Conservation (phyloP, 2,888 invertebrate genomes). For the Drosophila austrosaltans region DNA sequence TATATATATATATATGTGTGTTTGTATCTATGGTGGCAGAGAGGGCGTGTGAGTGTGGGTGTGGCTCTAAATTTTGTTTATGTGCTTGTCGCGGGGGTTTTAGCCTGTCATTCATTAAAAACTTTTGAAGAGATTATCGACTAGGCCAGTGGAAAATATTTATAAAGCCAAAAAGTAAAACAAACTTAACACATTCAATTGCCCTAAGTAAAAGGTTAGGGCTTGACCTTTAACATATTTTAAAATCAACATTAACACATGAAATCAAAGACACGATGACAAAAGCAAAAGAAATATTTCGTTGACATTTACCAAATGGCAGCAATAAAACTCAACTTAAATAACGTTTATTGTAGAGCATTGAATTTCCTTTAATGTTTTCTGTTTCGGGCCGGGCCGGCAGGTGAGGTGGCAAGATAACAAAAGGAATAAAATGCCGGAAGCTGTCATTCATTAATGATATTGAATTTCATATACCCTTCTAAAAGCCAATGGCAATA, state of each 20-base stretch:
- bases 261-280: slow-evolving; percentile 45
- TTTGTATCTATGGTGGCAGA: not conserved
- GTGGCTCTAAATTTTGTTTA: slow-evolving; percentile 53
- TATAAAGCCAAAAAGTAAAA: slow-evolving; percentile 35
- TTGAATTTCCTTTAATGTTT: slow-evolving; percentile 44
- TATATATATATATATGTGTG: not conserved
- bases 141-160: slow-evolving; percentile 50
- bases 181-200: not conserved
- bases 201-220: slow-evolving; percentile 34
- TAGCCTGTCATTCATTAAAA: slow-evolving; percentile 47
- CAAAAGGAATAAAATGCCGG: not conserved
- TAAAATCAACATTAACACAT: slow-evolving; percentile 40
- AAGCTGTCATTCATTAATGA: not conserved
- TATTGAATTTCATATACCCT: not conserved
- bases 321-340: slow-evolving; percentile 63
- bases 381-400: no score
- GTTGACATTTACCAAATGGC: slow-evolving; percentile 61
- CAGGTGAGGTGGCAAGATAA: not conserved
- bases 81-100: slow-evolving; percentile 31
- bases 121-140: slow-evolving; percentile 49
- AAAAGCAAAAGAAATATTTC: slow-evolving; percentile 21
- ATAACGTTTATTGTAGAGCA: slow-evolving; percentile 51
- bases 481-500: not conserved
- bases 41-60: slow-evolving; percentile 27
- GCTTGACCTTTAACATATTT: slow-evolving; percentile 34